Evolutionary conservation across 2,797 vertebrate genomes (phyloP).

Genomic region (Enteromius trimaculatus): DNA sequence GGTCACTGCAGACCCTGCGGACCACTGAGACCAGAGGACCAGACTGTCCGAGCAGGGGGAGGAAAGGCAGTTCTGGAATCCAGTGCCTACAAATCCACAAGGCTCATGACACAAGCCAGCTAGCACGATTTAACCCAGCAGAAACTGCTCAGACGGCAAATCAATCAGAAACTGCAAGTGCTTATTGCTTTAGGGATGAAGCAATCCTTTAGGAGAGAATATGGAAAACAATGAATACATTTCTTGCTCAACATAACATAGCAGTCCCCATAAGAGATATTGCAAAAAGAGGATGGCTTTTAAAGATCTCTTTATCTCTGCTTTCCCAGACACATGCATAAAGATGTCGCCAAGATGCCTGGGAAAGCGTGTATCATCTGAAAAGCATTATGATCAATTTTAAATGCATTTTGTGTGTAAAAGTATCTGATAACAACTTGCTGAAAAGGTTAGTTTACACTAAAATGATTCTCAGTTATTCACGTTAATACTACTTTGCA

Average conservation of each 20-base stretch:
- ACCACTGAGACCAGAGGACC: conserved; percentile 25
- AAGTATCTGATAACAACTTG: not conserved
- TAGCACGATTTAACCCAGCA: not conserved
- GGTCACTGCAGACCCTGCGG: conserved; percentile 10
- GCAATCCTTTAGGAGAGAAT: conserved; percentile 1
- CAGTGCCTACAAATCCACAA: not conserved
- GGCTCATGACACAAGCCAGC: not conserved
- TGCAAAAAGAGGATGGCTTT: not conserved
- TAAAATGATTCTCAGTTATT: not conserved
- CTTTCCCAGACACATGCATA: conserved; percentile 10
- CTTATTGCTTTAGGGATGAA: conserved; percentile 7
- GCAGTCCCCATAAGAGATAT: not conserved
- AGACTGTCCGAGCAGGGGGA: conserved; percentile 17
- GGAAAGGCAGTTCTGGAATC: conserved; percentile 14
- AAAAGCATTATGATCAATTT: not conserved
- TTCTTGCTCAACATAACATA: conserved; percentile 4
- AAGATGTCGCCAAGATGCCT: not conserved
- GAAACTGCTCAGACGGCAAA: not conserved
- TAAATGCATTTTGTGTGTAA: not conserved
- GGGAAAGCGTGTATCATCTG: not conserved
- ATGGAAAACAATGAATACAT: conserved; percentile 4
- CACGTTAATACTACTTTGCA: not conserved
- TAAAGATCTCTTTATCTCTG: not conserved
- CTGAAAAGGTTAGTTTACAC: not conserved
- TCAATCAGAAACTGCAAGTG: not conserved